Conservation (phyloP, 1,140 invertebrate genomes). For the Plectus sambesii region DNA sequence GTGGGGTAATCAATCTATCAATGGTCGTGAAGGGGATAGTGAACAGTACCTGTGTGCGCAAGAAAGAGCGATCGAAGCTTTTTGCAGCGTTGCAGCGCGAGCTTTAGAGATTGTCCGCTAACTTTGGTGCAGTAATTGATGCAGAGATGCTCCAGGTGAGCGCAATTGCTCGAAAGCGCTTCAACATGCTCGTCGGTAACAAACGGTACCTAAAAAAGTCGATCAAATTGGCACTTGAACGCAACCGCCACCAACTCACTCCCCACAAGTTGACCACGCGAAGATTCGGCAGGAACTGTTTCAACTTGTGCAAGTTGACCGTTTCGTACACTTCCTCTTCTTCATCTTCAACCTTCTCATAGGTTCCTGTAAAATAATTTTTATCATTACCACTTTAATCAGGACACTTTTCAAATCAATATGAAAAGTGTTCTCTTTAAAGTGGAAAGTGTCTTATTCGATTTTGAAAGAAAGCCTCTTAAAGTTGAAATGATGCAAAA, state of each 20-base stretch:
- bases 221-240: not conserved
- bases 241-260: constrained; percentile 17
- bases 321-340: constrained; percentile 99
- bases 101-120: constrained; percentile 87
- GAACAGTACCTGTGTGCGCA: constrained; percentile 55
- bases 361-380: constrained; percentile 62
- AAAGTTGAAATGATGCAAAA: too few species aligned
- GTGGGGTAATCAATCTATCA: not conserved
- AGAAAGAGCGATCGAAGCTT: constrained; percentile 80
- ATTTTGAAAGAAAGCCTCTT: too few species aligned
- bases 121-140: constrained; percentile 94
- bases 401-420: too few species aligned
- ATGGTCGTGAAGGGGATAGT: not conserved
- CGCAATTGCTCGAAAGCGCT: constrained; percentile 63
- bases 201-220: constrained; percentile 34
- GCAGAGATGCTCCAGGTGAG: constrained; percentile 84
- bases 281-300: constrained; percentile 85
- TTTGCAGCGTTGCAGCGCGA: constrained; percentile 80
- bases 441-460: too few species aligned
- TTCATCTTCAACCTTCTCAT: constrained; percentile 88
- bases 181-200: constrained; percentile 84
- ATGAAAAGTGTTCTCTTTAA: too few species aligned
- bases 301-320: constrained; percentile 95
- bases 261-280: constrained; percentile 76
- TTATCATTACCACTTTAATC: not conserved